Evolutionary conservation across 2,888 invertebrate species (phyloP).

Genomic region (Lypha dubia): DNA sequence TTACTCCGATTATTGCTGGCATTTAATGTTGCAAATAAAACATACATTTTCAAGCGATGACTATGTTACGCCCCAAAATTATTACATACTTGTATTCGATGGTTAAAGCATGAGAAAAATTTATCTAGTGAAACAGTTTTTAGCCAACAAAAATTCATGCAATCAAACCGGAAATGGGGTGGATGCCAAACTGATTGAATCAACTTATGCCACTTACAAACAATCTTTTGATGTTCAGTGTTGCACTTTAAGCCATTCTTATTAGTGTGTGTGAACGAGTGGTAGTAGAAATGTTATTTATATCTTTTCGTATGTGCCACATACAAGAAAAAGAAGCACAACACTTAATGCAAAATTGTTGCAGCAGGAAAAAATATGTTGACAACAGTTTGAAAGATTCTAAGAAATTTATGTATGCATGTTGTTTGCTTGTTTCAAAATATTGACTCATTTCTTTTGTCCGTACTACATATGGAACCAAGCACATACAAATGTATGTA

Average conservation of each 20-base stretch:
- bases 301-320: too few relatives aligned
- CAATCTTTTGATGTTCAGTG: slow-evolving; percentile 12
- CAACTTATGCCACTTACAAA: slow-evolving; percentile 68
- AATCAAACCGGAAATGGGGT: slow-evolving; percentile 79
- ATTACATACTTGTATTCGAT: slow-evolving; percentile 43
- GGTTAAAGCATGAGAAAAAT: slow-evolving; percentile 63
- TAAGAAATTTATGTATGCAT: neutral
- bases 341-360: neutral
- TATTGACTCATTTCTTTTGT: slow-evolving; percentile 14
- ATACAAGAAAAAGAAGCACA: slow-evolving; percentile 29
- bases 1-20: slow-evolving; percentile 13
- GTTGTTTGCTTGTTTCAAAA: neutral
- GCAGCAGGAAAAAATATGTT: slow-evolving; percentile 20
- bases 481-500: neutral
- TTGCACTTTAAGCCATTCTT: slow-evolving; percentile 19
- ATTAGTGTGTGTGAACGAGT: slow-evolving; percentile 9
- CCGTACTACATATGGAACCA: neutral
- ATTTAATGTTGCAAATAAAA: slow-evolving; percentile 27
- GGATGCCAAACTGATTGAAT: slow-evolving; percentile 82
- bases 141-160: slow-evolving; percentile 46
- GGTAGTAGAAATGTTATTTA: neutral
- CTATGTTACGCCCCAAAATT: slow-evolving; percentile 69
- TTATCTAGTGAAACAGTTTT: slow-evolving; percentile 43
- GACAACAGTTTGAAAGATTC: slow-evolving; percentile 23
- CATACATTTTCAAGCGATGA: slow-evolving; percentile 59